Evolutionary conservation across 1,140 invertebrate genomes (phyloP).

Genomic region (Acyrthosiphon pisum): DNA sequence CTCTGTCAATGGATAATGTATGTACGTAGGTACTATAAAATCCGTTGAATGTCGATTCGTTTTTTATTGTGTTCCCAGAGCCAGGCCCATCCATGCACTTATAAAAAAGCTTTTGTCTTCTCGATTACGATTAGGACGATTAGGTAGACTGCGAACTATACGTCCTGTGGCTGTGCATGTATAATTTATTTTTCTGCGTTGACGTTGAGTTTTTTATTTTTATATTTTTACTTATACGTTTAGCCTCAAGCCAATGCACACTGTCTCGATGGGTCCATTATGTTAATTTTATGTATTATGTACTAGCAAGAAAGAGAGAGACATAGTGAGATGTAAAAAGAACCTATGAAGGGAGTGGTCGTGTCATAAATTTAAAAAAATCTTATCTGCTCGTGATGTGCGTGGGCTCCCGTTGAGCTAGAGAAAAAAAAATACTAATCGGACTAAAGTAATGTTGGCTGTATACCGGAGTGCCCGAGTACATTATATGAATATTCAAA

Average conservation of each 20-base stretch:
- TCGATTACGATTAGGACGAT: neutral
- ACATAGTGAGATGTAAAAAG: neutral
- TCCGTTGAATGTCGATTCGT: neutral
- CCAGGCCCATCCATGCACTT: neutral
- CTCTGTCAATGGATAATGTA: neutral
- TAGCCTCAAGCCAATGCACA: neutral
- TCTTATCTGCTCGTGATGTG: constrained; percentile 13
- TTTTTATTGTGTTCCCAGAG: neutral
- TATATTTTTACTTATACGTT: constrained; percentile 26
- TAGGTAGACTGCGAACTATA: neutral
- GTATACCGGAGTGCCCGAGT: neutral
- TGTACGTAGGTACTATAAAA: neutral
- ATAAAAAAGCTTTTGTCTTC: neutral
- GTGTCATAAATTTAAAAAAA: constrained; percentile 25
- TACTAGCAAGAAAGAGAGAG: neutral
- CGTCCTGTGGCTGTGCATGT: neutral
- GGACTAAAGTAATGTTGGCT: neutral
- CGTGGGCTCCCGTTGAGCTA: neutral
- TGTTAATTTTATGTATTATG: constrained; percentile 9
- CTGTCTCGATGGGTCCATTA: constrained; percentile 11
- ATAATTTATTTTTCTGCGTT: neutral
- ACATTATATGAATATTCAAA: constrained; percentile 20
- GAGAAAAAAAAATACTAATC: neutral
- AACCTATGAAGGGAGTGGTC: constrained; percentile 4
- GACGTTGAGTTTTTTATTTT: neutral